Percentiles rank a stretch among this genome's conserved stretches.
Conservation (phyloP, 2,888 invertebrate genomes). For the Dichetophora obliterata region DNA sequence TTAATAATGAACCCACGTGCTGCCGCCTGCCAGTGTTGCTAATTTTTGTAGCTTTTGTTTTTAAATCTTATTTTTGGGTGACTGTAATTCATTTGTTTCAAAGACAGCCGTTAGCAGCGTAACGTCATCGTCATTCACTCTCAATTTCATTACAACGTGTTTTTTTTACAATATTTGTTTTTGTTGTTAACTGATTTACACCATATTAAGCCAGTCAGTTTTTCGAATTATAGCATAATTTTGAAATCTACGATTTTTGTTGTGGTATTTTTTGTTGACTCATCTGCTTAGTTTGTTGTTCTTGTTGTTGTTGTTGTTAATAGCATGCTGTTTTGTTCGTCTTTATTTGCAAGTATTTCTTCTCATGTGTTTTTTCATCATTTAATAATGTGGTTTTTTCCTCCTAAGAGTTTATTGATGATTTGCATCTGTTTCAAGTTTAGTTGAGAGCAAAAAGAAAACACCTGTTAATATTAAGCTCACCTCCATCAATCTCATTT, state of each 20-base stretch:
- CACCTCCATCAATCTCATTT: too few relatives aligned
- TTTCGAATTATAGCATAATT: slow-evolving; percentile 6
- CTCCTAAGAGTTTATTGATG: not conserved
- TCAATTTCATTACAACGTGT: too few relatives aligned
- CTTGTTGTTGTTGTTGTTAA: not conserved
- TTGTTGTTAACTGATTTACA: not conserved
- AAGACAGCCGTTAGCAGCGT: not conserved
- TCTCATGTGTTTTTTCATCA: not conserved
- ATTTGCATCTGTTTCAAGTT: not conserved
- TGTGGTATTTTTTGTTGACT: slow-evolving; percentile 7
- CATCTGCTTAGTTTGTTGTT: not conserved
- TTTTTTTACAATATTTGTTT: not conserved
- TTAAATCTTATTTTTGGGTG: not conserved
- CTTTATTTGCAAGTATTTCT: not conserved
- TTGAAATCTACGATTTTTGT: not conserved
- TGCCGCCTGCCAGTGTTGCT: not conserved
- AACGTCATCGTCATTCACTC: not conserved
- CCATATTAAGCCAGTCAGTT: not conserved
- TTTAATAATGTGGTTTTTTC: not conserved
- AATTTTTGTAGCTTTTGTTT: not conserved
- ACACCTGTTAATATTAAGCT: too few relatives aligned
- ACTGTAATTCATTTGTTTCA: not conserved
- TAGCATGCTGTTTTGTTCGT: not conserved
- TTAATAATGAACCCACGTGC: slow-evolving; percentile 19
- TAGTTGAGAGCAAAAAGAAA: too few relatives aligned